Percentiles rank a stretch among this genome's conserved stretches.
Evolutionary conservation across 1,140 invertebrate genomes (phyloP).

Genomic region (Idris sp.): DNA sequence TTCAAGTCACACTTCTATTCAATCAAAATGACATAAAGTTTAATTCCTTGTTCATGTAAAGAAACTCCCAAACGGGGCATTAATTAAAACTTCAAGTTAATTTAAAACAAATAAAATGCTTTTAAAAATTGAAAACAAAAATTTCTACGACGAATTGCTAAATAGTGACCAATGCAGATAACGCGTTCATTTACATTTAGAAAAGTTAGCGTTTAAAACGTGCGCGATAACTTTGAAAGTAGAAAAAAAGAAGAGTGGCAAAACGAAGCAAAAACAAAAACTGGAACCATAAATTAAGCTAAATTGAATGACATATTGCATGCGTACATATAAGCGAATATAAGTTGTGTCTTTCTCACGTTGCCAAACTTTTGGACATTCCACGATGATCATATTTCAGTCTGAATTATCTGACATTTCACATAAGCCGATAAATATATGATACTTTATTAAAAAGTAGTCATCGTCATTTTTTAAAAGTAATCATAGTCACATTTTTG

Average conservation of each 20-base stretch:
- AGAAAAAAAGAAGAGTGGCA: too few relatives aligned
- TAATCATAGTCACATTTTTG: constrained; percentile 53
- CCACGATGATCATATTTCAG: constrained; percentile 62
- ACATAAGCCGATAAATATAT: constrained; percentile 57
- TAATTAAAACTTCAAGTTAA: too few relatives aligned
- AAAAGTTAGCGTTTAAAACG: constrained; percentile 38
- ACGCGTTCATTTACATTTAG: constrained; percentile 40
- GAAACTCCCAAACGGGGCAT: too few relatives aligned
- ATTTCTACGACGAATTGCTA: too few relatives aligned
- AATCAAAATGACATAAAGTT: neutral
- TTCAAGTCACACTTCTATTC: too few relatives aligned
- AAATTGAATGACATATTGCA: constrained; percentile 59
- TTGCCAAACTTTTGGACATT: constrained; percentile 59
- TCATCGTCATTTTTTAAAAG: constrained; percentile 59
- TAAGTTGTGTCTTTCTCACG: constrained; percentile 56
- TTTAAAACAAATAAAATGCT: too few relatives aligned
- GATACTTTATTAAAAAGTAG: constrained; percentile 61
- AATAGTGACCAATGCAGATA: too few relatives aligned
- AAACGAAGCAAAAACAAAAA: too few relatives aligned
- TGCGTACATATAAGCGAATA: constrained; percentile 48
- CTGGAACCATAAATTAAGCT: constrained; percentile 55
- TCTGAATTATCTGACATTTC: constrained; percentile 57
- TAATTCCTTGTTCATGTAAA: too few relatives aligned
- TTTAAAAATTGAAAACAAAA: too few relatives aligned
- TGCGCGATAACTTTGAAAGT: constrained; percentile 40